A percentile compares a stretch with the other conserved stretches of the same genome.
phyloP scores from a whole-genome alignment of 2,797 vertebrate genomes.

The Anolis apletophallus region DNA sequence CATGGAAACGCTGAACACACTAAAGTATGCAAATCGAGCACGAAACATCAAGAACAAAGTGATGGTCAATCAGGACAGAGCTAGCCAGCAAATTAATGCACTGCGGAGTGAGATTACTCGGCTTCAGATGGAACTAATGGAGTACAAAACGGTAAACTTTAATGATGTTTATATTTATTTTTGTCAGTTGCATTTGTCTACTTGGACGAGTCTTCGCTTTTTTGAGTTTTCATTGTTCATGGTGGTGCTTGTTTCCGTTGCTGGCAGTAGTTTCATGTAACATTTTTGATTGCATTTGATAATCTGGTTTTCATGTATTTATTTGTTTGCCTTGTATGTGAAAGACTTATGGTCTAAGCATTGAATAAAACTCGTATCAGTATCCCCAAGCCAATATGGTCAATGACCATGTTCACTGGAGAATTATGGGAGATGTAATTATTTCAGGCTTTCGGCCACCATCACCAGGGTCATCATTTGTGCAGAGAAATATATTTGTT shows the following conservation, averaged over 20 bases:
- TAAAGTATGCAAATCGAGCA: slow-evolving; percentile 96
- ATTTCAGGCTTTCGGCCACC: too few species aligned
- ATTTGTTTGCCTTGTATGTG: too few species aligned
- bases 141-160: slow-evolving; percentile 91
- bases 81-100: slow-evolving; percentile 95
- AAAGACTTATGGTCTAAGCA: too few species aligned
- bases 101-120: slow-evolving; percentile 93
- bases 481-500: not conserved
- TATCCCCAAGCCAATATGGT: too few species aligned
- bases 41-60: slow-evolving; percentile 99
- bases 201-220: not conserved
- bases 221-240: too few species aligned
- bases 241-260: too few species aligned
- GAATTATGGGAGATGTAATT: too few species aligned
- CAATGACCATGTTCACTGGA: too few species aligned
- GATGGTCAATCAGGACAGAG: slow-evolving; percentile 94
- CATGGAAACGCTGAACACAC: slow-evolving; percentile 96
- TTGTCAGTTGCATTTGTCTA: not conserved
- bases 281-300: too few species aligned
- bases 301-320: too few species aligned
- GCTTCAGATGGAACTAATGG: slow-evolving; percentile 97
- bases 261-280: too few species aligned
- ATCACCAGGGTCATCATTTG: not conserved
- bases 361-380: too few species aligned
- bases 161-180: slow-evolving; percentile 3